These are phyloP conservation scores for Notarius lentiginosus DNA, from an alignment of 2,113 vertebrate species.

Conservation along the genomic window DNA sequence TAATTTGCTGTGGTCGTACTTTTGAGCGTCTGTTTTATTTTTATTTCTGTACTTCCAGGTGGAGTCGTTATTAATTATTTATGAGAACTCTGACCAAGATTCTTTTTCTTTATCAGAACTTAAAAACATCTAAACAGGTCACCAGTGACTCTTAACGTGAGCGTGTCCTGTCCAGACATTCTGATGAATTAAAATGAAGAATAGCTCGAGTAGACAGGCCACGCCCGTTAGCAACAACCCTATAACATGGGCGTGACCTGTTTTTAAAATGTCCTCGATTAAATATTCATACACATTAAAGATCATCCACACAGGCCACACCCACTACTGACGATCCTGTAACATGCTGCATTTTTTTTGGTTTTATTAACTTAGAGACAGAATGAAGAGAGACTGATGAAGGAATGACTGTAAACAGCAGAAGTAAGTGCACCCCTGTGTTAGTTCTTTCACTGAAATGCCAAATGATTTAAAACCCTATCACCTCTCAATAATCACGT, in stretches of 20 bases:
- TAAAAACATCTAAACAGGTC: not conserved
- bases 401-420: too few relatives aligned
- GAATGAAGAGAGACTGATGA: too few relatives aligned
- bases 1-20: not conserved
- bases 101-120: not conserved
- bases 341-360: too few relatives aligned
- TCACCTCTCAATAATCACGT: too few relatives aligned
- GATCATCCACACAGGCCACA: too few relatives aligned
- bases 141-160: not conserved
- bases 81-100: not conserved
- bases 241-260: too few relatives aligned
- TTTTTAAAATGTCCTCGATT: too few relatives aligned
- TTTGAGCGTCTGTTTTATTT: not conserved
- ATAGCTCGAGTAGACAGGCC: not conserved
- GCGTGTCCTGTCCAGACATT: not conserved
- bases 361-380: too few relatives aligned
- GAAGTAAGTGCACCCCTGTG: too few relatives aligned
- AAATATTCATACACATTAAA: too few relatives aligned
- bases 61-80: not conserved
- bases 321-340: not conserved
- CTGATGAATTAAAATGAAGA: not conserved
- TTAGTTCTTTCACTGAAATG: too few relatives aligned
- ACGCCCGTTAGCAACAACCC: not conserved
- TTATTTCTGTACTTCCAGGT: not conserved
- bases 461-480: too few relatives aligned